Conservation (phyloP, 2,888 invertebrate genomes). For the Drosophila pseudotakahashii region DNA sequence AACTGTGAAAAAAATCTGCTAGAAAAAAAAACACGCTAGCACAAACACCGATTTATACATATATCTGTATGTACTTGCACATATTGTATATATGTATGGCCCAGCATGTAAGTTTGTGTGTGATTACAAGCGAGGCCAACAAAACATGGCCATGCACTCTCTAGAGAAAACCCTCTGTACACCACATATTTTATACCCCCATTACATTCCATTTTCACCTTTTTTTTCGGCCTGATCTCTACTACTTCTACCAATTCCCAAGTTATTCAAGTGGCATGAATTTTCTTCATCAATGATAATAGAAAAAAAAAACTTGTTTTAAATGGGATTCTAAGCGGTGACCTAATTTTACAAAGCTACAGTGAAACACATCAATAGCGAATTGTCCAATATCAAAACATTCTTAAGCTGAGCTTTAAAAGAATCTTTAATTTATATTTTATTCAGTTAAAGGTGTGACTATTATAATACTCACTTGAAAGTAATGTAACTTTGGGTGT, state of each 20-base stretch:
- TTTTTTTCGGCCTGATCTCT: not conserved
- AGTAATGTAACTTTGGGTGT: not conserved
- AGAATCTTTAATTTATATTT: no score
- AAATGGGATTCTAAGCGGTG: slow-evolving; percentile 20
- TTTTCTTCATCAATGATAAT: not conserved
- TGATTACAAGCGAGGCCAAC: slow-evolving; percentile 33
- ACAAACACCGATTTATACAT: slow-evolving; percentile 6
- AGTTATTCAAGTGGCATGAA: not conserved
- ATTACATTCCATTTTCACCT: not conserved
- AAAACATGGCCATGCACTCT: slow-evolving; percentile 34
- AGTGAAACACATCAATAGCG: not conserved
- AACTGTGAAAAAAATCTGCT: slow-evolving; percentile 47
- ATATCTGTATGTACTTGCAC: no score
- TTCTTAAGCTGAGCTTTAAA: no score
- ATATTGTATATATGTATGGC: slow-evolving; percentile 9
- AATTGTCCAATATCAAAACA: no score
- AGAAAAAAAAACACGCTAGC: slow-evolving; percentile 22
- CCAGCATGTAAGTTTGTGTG: slow-evolving; percentile 23
- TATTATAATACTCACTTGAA: not conserved
- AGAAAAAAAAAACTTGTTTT: slow-evolving; percentile 10
- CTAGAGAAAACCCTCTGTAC: slow-evolving; percentile 8
- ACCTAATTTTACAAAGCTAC: slow-evolving; percentile 6
- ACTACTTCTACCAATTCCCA: not conserved
- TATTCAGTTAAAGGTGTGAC: no score
- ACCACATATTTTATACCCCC: slow-evolving; percentile 1